phyloP scores from a whole-genome alignment of 1,140 invertebrate species.

The Phenacoccus solenopsis region DNA sequence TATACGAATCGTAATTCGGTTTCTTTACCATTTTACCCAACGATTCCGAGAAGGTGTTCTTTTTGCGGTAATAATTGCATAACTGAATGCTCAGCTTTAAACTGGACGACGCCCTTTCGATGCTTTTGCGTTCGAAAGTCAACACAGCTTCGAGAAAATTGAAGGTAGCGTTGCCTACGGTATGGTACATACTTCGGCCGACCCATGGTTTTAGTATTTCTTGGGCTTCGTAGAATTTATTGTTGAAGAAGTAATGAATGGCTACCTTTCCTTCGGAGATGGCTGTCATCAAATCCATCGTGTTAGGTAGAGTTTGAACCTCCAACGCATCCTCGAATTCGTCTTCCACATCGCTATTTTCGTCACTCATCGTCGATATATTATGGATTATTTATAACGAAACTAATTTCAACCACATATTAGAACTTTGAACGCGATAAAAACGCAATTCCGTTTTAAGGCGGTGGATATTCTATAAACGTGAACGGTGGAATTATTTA shows the following conservation, averaged over 20 bases:
- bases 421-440: no score
- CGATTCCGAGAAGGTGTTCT: constrained; percentile 58
- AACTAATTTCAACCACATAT: no score
- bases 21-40: constrained; percentile 69
- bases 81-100: constrained; percentile 63
- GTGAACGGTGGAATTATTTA: no score
- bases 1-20: constrained; percentile 61
- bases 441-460: no score
- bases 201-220: constrained; percentile 62
- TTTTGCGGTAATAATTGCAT: constrained; percentile 57
- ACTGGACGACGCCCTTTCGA: constrained; percentile 54
- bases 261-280: constrained; percentile 32
- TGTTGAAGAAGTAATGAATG: constrained; percentile 75
- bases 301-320: constrained; percentile 21
- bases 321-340: constrained; percentile 22
- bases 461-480: no score
- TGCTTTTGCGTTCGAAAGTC: constrained; percentile 75
- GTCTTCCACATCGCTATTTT: constrained; percentile 18
- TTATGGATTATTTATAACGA: background rate
- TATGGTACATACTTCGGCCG: constrained; percentile 77
- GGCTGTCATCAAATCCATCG: constrained; percentile 27
- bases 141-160: constrained; percentile 83
- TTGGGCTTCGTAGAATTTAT: constrained; percentile 68
- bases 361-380: background rate
- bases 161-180: constrained; percentile 78